Base-by-base conservation (phyloP, 1,140 invertebrate species). In the Brachionus angularis region DNA sequence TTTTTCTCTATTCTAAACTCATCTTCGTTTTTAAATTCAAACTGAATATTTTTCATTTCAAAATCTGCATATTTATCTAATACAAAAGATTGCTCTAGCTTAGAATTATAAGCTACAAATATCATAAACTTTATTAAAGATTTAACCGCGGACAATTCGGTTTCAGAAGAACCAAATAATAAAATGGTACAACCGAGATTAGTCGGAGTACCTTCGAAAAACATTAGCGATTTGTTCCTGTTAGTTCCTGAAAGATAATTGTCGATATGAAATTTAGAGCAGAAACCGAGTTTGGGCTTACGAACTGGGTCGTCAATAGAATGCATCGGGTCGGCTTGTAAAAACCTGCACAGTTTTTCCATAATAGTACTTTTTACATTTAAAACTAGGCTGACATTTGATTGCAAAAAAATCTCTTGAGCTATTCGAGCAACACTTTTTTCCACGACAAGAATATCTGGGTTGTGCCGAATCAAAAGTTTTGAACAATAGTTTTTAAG, bases 121-220 rank as follows among this genome's bases (percentile, higher is more conserved):
- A 93, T 84, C 82, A 94, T 86, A 73, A 89, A 88, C 21, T 86
- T 86, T 0, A 89, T 86, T 0, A 95, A 89, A 71, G 85, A 31
- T 73, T 80, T 78, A 69, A 83, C 83, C 62, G 77, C 79, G 10
- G 86, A 85, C 5, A 98, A 82, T 79, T 98, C 93, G 7, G 81
- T 77, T 53, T 86, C 80, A 0, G 86, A 84, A 3, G 85, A 88
- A 0, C 94, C 94, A 33, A 91, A 85, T 0, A 98, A 78, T 5
- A 96, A 77, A 31, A 98, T 88, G 0, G 93, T 93, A 76, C 90
- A 92, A 0, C 93, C 93, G 0, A 94, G 83, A 74, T 91, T 86
- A 1, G 89, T 86, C 0, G 88, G 86, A 76, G 93, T 91, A 1
- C 92, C 91, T 81, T 96, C 93, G 75, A 98, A 89, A 74, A 91